Conservation (phyloP, 1,140 invertebrate genomes). For the Dendrolimus kikuchii region DNA sequence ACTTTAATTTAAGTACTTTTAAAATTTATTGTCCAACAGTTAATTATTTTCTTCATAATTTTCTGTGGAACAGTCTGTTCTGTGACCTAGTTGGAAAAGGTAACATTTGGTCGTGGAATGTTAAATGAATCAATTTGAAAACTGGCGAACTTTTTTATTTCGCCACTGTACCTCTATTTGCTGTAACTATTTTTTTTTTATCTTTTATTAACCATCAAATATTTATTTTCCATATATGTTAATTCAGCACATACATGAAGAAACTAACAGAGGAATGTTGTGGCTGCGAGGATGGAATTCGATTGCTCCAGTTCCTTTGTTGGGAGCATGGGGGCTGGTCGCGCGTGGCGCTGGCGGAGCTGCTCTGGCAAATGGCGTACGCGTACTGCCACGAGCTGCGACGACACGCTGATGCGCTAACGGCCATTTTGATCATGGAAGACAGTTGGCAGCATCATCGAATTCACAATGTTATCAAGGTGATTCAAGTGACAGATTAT, state of each 20-base stretch:
- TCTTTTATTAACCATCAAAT: no score
- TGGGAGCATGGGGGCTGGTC: conserved; percentile 98
- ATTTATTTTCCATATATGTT: neutral
- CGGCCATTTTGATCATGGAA: conserved; percentile 90
- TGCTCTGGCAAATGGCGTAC: conserved; percentile 95
- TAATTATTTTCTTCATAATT: no score
- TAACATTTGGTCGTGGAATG: no score
- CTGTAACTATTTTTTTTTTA: no score
- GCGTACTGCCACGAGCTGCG: conserved; percentile 95
- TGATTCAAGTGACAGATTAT: conserved; percentile 10
- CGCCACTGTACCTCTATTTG: no score
- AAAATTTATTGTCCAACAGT: no score
- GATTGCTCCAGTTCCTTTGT: conserved; percentile 92
- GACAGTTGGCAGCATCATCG: conserved; percentile 97
- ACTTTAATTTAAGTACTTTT: no score
- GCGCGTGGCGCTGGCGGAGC: conserved; percentile 87
- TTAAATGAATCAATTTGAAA: no score
- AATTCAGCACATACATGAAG: conserved; percentile 86
- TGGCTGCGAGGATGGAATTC: conserved; percentile 90
- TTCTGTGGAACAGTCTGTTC: no score
- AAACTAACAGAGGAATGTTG: conserved; percentile 96
- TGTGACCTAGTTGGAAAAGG: no score
- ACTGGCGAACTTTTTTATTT: no score
- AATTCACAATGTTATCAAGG: conserved; percentile 93
- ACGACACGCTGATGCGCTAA: conserved; percentile 91